A percentile compares a stretch with the other conserved stretches of the same genome.
Evolutionary conservation across 2,113 vertebrate species (phyloP).

Genomic region (Ciconia maguari): DNA sequence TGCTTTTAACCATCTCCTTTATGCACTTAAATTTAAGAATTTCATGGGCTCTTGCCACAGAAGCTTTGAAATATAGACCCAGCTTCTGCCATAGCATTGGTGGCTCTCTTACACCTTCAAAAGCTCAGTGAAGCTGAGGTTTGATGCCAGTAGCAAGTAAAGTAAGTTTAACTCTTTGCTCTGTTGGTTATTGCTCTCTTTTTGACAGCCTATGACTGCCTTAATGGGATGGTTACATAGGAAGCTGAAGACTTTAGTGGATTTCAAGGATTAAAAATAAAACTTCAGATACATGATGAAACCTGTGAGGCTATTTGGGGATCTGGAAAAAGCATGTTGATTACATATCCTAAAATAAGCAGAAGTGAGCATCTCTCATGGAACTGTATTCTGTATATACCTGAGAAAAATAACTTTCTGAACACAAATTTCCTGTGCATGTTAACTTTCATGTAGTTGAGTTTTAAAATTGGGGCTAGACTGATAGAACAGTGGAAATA

Average conservation of each 20-base stretch:
- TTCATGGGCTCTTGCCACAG: background rate
- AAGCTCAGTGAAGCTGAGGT: background rate
- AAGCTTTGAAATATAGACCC: background rate
- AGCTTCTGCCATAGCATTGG: background rate
- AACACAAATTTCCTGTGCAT: background rate
- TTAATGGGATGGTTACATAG: background rate
- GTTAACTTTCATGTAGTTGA: background rate
- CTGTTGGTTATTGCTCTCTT: background rate
- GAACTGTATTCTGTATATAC: background rate
- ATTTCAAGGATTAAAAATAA: background rate
- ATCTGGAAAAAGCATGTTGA: background rate
- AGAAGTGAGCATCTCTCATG: background rate
- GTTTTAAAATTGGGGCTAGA: background rate
- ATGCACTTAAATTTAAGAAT: background rate
- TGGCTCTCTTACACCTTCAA: background rate
- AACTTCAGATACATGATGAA: background rate
- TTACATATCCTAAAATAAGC: background rate
- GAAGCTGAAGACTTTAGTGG: background rate
- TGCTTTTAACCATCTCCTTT: background rate
- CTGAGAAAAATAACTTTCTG: background rate
- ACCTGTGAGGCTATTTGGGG: background rate
- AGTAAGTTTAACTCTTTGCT: background rate
- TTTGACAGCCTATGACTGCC: background rate
- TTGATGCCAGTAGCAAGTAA: background rate
- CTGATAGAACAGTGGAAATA: background rate